These are phyloP conservation scores for Myiotriccus ornatus DNA, from an alignment of 2,797 vertebrate species.

Conservation along the genomic window DNA sequence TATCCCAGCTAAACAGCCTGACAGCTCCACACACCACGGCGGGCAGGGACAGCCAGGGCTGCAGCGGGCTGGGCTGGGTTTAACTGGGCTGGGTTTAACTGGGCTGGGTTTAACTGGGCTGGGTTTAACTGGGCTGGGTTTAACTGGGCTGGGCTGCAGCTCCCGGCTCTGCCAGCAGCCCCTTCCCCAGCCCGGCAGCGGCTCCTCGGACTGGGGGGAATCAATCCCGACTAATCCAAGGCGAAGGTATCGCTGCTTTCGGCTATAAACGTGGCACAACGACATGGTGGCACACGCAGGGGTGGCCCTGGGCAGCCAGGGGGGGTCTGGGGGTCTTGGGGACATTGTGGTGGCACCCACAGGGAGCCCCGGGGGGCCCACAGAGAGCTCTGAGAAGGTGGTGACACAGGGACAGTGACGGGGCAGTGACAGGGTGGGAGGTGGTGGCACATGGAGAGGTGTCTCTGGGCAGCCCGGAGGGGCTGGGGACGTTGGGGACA, in stretches of 20 bases:
- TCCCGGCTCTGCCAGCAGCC: background rate
- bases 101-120: background rate
- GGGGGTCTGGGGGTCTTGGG: too few species aligned
- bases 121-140: background rate
- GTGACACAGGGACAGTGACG: too few species aligned
- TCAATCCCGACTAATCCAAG: background rate
- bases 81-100: background rate
- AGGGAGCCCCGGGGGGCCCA: too few species aligned
- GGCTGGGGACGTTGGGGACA: too few species aligned
- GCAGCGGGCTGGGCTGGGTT: background rate
- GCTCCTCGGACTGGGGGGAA: background rate
- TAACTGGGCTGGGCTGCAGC: background rate
- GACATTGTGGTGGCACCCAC: too few species aligned
- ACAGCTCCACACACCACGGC: slow-evolving; percentile 54
- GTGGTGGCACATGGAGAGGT: too few species aligned
- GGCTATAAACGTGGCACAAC: too few species aligned
- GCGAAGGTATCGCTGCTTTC: background rate
- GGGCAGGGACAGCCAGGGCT: slow-evolving; percentile 1
- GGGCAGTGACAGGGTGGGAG: too few species aligned
- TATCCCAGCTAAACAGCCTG: slow-evolving; percentile 61
- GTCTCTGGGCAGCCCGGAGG: too few species aligned
- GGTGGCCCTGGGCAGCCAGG: too few species aligned
- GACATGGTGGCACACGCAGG: too few species aligned
- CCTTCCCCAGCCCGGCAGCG: background rate
- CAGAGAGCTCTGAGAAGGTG: too few species aligned